These are phyloP conservation scores for Drosophila yakuba DNA, from an alignment of 1,140 invertebrate genomes.

Conservation along the genomic window DNA sequence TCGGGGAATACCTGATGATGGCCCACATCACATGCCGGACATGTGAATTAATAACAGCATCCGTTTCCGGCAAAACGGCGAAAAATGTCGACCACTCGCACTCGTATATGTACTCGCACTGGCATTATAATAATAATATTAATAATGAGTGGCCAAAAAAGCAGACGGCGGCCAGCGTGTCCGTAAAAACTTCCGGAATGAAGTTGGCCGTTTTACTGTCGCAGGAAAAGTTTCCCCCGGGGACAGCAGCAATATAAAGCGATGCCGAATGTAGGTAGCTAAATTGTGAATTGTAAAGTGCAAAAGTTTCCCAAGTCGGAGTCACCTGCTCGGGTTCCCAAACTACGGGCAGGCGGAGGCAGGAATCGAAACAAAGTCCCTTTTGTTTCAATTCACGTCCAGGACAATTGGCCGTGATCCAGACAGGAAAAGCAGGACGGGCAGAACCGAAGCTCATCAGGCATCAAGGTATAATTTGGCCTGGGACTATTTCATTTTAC, in stretches of 20 bases:
- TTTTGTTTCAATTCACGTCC: conserved; percentile 78
- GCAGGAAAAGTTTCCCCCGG: conserved; percentile 31
- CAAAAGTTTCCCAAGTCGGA: conserved; percentile 70
- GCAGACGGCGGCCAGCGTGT: conserved; percentile 60
- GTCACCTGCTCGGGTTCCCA: conserved; percentile 79
- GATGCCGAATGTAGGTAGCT: conserved; percentile 61
- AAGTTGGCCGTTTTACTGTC: conserved; percentile 48
- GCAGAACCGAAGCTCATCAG: conserved; percentile 61
- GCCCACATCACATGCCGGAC: conserved; percentile 44
- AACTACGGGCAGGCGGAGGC: conserved; percentile 34
- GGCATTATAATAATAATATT: conserved; percentile 62
- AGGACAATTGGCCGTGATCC: conserved; percentile 51
- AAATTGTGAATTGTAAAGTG: conserved; percentile 50
- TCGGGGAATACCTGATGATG: conserved; percentile 46
- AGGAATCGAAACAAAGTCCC: conserved; percentile 33
- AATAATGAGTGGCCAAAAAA: conserved; percentile 63
- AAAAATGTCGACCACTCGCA: conserved; percentile 39
- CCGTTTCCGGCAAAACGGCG: conserved; percentile 73
- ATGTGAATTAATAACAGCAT: conserved; percentile 80
- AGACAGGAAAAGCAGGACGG: neutral
- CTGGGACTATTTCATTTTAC: conserved; percentile 81
- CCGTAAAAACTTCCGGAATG: conserved; percentile 73
- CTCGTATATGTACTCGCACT: neutral
- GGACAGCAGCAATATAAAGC: conserved; percentile 11
- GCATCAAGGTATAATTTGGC: conserved; percentile 79